These are phyloP conservation scores for Drosophila bipectinata DNA, from an alignment of 1,140 invertebrate species.

Conservation along the genomic window DNA sequence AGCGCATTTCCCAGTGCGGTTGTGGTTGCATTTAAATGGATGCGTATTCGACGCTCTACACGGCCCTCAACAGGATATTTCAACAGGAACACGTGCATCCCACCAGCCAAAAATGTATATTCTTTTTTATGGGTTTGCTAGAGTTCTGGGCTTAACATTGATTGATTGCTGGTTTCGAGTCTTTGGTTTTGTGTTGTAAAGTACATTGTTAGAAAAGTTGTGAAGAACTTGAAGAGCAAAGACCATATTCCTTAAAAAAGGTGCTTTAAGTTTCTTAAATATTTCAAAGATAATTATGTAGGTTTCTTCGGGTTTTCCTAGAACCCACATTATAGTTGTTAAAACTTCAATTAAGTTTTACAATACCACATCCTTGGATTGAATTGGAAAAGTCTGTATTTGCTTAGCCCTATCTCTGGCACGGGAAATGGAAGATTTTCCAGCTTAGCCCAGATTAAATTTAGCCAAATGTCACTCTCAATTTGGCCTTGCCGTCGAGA, in stretches of 20 bases:
- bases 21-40: slow-evolving; percentile 34
- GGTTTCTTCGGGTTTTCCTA: background rate
- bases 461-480: slow-evolving; percentile 27
- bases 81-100: slow-evolving; percentile 1
- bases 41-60: background rate
- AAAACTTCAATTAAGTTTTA: background rate
- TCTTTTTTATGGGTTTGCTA: background rate
- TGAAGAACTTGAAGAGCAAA: too few relatives aligned
- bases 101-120: background rate
- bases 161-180: slow-evolving; percentile 6
- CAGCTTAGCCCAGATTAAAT: slow-evolving; percentile 10
- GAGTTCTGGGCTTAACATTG: slow-evolving; percentile 7
- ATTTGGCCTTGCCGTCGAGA: slow-evolving; percentile 19
- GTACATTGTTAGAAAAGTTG: background rate
- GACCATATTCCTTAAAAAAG: background rate
- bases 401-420: background rate
- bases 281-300: too few relatives aligned
- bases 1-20: slow-evolving; percentile 25
- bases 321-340: too few relatives aligned
- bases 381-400: background rate
- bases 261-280: too few relatives aligned
- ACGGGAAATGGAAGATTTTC: background rate
- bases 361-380: background rate
- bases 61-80: background rate
- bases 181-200: background rate